Percentiles rank a stretch among this genome's conserved stretches.
phyloP scores from a whole-genome alignment of 2,888 invertebrate species.

The Lepidocyrtinus sp. region DNA sequence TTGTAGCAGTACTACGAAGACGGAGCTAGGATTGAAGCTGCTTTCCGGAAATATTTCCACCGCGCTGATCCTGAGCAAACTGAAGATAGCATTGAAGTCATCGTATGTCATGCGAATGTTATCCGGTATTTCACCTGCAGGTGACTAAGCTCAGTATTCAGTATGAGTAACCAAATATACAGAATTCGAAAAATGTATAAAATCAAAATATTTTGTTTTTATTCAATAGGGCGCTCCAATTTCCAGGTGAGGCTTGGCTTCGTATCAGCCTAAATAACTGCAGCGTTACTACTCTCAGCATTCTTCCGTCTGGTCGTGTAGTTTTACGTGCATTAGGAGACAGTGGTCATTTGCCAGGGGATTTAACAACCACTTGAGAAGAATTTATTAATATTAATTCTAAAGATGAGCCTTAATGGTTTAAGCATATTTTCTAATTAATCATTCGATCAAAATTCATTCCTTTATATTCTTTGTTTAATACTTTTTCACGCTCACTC shows the following conservation, averaged over 20 bases:
- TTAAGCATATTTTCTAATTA: not conserved
- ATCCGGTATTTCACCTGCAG: slow-evolving; percentile 95
- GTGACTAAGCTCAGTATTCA: slow-evolving; percentile 72
- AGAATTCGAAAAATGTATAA: not conserved
- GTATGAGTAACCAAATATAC: not conserved
- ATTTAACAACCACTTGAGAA: slow-evolving; percentile 74
- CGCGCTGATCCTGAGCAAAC: slow-evolving; percentile 87
- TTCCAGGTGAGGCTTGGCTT: slow-evolving; percentile 98
- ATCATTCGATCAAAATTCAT: not conserved
- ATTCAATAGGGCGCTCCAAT: slow-evolving; percentile 88
- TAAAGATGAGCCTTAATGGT: not conserved
- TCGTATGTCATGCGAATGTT: slow-evolving; percentile 98
- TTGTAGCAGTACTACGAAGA: slow-evolving; percentile 92
- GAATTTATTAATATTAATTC: not conserved
- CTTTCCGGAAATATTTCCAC: slow-evolving; percentile 93
- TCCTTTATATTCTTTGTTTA: not conserved
- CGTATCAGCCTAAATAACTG: slow-evolving; percentile 92
- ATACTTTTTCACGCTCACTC: not conserved
- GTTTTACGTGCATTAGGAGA: slow-evolving; percentile 87
- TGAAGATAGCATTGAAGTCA: slow-evolving; percentile 87
- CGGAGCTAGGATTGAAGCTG: slow-evolving; percentile 95
- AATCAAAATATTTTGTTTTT: slow-evolving; percentile 39
- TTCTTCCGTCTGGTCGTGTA: slow-evolving; percentile 79
- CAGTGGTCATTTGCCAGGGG: slow-evolving; percentile 89
- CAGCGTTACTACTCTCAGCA: slow-evolving; percentile 91